Conservation (phyloP, 2,888 invertebrate species). For the Plebejus argus region DNA sequence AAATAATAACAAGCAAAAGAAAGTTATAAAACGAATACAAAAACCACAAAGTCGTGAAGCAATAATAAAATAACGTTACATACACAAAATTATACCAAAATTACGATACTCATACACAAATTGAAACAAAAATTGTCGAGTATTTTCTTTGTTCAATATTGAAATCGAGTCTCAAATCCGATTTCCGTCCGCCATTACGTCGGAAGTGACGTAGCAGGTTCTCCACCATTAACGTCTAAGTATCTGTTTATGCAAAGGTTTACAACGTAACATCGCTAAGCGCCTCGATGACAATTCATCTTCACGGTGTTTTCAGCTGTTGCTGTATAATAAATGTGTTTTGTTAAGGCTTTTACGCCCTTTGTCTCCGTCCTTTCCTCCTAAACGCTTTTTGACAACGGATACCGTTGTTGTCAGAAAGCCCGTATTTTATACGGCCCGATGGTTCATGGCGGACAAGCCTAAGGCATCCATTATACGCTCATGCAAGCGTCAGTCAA, state of each 20-base stretch:
- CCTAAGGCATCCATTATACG: too few species aligned
- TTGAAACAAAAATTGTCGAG: too few species aligned
- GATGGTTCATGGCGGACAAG: background rate
- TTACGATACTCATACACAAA: too few species aligned
- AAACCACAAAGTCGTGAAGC: too few species aligned
- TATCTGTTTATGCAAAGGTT: conserved; percentile 31
- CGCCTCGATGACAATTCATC: conserved; percentile 22
- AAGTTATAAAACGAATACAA: too few species aligned
- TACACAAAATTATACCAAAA: too few species aligned
- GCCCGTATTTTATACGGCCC: background rate
- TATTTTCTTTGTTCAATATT: background rate
- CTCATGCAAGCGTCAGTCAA: too few species aligned
- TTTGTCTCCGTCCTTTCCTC: conserved; percentile 5
- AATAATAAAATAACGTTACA: too few species aligned
- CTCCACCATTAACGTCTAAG: conserved; percentile 28
- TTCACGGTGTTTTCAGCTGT: conserved; percentile 9
- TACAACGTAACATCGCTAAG: conserved; percentile 28
- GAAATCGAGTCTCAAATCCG: conserved; percentile 12
- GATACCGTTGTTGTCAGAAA: background rate
- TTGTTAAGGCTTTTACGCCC: background rate
- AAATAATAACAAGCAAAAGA: too few species aligned
- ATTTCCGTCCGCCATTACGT: conserved; percentile 17
- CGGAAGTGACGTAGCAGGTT: conserved; percentile 27
- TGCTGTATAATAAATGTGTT: conserved; percentile 1
- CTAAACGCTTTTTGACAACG: conserved; percentile 13